Evolutionary conservation across 2,797 vertebrate genomes (phyloP), one percentile per base, ranked within the genome.

Genomic region (Sciaenops ocellatus): DNA sequence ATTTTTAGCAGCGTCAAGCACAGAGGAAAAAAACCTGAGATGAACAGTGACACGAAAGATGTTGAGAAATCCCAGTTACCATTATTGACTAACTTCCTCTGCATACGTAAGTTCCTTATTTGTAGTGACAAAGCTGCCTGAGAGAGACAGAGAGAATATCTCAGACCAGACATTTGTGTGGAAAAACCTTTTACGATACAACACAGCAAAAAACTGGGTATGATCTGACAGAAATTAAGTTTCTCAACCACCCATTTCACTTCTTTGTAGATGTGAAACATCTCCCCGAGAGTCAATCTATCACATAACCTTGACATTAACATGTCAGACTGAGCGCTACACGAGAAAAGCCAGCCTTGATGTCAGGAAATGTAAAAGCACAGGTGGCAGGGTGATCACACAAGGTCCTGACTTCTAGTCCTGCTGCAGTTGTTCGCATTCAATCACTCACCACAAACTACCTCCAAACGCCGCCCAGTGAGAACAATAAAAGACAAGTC

Each of bases 71-170:
- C 78, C 12, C 46, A 41, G 46, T 41, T 65, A 69, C 61, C 72
- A 51, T 79, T 63, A 84, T 92, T 93, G 90, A 82, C 90, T 10
- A 94, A 95, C 93, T 94, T 95, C 94, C 93, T 86, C 89, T 73
- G 66, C 12, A 3, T 16, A 61, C 3, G 48, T 2, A 1, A 88
- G 87, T 94, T 95, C 94, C 92, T 85, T 80, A 79, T 92, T 93
- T 47, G 4, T 26, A 57, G 52, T 48, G 18, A 46, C 42, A 74
- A 3, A 78, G 41, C 13, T 18, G 56, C 4, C n/a, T 1, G 51
- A 69, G 5, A 47, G 0, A 42, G 47, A 67, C 34, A 70, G 6
- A 20, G 34, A 48, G 47, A 44, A 68, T 11, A 46, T 11, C 18
- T 42, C 61, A 75, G 7, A 12, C 13, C 30, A 20, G 47, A 34